phyloP scores from a whole-genome alignment of 1,140 invertebrate genomes.

The Dendroctonus valens region DNA sequence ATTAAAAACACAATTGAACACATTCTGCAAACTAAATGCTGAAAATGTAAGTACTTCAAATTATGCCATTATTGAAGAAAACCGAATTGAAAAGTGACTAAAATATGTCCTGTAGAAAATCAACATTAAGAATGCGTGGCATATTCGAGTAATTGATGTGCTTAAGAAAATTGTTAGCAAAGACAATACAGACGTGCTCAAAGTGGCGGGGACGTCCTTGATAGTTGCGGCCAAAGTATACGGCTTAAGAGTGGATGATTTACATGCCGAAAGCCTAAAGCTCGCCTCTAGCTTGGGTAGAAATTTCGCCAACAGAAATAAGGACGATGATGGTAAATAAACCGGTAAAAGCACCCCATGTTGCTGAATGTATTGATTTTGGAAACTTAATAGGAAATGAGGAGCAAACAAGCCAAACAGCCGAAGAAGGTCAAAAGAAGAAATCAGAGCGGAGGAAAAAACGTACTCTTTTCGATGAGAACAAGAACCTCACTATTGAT shows the following conservation, averaged over 20 bases:
- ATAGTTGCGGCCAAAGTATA: conserved; percentile 85
- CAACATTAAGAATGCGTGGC: conserved; percentile 81
- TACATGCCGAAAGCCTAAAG: conserved; percentile 74
- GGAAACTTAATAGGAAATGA: conserved; percentile 19
- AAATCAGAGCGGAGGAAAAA: conserved; percentile 46
- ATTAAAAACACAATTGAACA: conserved; percentile 8
- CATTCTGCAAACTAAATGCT: conserved; percentile 7
- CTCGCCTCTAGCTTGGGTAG: conserved; percentile 66
- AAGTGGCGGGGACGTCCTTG: conserved; percentile 75
- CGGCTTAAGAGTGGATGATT: conserved; percentile 73
- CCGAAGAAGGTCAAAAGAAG: conserved; percentile 43
- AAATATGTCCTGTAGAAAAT: conserved; percentile 63
- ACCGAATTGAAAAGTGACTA: not conserved
- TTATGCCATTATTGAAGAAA: not conserved
- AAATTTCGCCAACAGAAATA: conserved; percentile 36
- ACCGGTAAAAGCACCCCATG: not conserved
- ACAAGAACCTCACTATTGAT: conserved; percentile 32
- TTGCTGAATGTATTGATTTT: not conserved
- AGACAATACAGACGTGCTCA: conserved; percentile 63
- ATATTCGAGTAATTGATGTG: conserved; percentile 77
- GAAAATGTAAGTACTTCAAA: conserved; percentile 18
- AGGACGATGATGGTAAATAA: conserved; percentile 46
- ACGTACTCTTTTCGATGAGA: conserved; percentile 15
- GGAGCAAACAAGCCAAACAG: conserved; percentile 16
- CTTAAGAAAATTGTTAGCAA: conserved; percentile 58